phyloP scores from a whole-genome alignment of 2,888 invertebrate species.

The Choristoneura rosaceana region DNA sequence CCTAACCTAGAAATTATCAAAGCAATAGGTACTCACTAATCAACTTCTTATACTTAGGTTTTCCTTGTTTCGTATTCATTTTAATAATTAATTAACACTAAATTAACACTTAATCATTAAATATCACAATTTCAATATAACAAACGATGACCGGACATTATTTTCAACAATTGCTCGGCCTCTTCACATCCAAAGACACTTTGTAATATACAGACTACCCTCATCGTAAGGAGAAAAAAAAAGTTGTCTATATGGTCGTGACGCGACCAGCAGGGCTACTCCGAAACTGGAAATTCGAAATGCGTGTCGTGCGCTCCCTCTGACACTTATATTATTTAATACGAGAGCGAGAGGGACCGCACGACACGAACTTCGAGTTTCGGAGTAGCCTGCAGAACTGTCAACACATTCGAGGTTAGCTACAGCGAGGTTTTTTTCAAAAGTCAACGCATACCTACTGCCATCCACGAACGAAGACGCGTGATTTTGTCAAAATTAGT shows the following conservation, averaged over 20 bases:
- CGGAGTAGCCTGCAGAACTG: too few species aligned
- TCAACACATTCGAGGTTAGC: too few species aligned
- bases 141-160: not conserved
- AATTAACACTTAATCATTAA: not conserved
- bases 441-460: too few species aligned
- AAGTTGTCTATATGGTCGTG: not conserved
- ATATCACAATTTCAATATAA: not conserved
- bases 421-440: too few species aligned
- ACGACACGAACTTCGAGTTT: too few species aligned
- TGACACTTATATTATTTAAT: too few species aligned
- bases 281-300: too few species aligned
- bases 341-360: too few species aligned
- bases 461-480: too few species aligned
- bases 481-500: too few species aligned
- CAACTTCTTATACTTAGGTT: slow-evolving; percentile 33
- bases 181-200: not conserved
- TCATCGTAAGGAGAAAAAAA: not conserved
- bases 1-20: not conserved
- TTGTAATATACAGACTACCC: not conserved
- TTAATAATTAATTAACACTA: slow-evolving; percentile 8
- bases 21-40: slow-evolving; percentile 30
- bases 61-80: slow-evolving; percentile 18
- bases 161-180: not conserved
- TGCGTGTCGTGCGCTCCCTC: too few species aligned
- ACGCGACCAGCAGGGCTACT: too few species aligned